Evolutionary conservation across 2,888 invertebrate genomes (phyloP).

Genomic region (Eupelmus urozonus): DNA sequence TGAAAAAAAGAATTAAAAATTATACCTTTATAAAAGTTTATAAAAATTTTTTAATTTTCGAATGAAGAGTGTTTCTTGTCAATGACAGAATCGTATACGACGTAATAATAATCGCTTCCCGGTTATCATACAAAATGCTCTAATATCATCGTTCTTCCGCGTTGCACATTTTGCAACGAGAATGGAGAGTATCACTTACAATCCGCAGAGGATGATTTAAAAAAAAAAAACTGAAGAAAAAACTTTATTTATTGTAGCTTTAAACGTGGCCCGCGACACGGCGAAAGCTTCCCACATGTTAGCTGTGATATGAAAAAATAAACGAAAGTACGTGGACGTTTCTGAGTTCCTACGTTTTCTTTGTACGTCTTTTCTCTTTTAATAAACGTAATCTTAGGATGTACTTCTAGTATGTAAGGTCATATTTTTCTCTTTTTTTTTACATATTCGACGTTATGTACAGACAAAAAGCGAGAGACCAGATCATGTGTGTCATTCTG

Average conservation of each 20-base stretch:
- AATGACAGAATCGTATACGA: constrained; percentile 45
- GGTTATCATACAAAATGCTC: constrained; percentile 16
- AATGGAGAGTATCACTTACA: constrained; percentile 17
- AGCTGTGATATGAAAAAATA: constrained; percentile 74
- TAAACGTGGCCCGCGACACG: constrained; percentile 65
- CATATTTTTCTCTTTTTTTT: constrained; percentile 7
- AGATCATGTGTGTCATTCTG: background rate
- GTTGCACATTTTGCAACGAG: background rate
- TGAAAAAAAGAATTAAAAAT: too few relatives aligned
- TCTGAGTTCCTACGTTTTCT: constrained; percentile 75
- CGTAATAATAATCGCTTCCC: constrained; percentile 39
- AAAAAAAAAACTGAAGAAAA: background rate
- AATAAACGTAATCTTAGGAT: constrained; percentile 44
- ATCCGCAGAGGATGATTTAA: background rate
- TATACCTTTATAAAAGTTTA: background rate
- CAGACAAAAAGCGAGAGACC: constrained; percentile 31
- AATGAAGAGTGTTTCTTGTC: constrained; percentile 30
- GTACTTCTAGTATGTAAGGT: background rate
- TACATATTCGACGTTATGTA: constrained; percentile 9
- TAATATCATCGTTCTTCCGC: constrained; percentile 20
- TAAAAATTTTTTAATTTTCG: constrained; percentile 14
- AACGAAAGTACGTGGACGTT: constrained; percentile 72
- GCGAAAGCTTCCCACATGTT: constrained; percentile 71
- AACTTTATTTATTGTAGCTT: constrained; percentile 72
- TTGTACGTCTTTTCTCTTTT: constrained; percentile 57